phyloP scores from a whole-genome alignment of 2,888 invertebrate genomes.

The Drosophila phalerata region DNA sequence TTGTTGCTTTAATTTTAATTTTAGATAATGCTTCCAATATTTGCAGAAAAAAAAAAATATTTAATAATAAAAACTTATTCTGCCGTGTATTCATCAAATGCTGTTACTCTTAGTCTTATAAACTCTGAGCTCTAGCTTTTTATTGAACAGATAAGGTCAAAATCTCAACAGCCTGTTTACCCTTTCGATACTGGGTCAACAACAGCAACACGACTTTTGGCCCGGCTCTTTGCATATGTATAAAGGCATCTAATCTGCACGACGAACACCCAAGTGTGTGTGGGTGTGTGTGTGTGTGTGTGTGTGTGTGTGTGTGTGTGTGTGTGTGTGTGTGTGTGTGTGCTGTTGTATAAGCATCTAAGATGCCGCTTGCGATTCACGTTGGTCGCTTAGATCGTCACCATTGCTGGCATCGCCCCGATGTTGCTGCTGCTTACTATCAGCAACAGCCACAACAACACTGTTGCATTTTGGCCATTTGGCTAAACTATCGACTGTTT shows the following conservation, averaged over 20 bases:
- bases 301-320: constrained; percentile 37
- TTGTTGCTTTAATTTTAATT: too few relatives aligned
- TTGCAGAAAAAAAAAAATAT: too few relatives aligned
- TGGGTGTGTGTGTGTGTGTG: constrained; percentile 34
- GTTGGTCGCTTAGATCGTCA: constrained; percentile 76
- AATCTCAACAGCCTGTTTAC: neutral
- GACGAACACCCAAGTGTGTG: constrained; percentile 36
- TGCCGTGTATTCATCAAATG: too few relatives aligned
- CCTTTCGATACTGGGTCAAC: neutral
- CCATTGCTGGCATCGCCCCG: constrained; percentile 63
- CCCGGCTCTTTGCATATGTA: constrained; percentile 74
- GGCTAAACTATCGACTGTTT: constrained; percentile 53
- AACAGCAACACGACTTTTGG: constrained; percentile 61
- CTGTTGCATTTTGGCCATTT: constrained; percentile 54
- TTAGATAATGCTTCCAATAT: too few relatives aligned
- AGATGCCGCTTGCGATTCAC: constrained; percentile 76
- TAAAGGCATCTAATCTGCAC: constrained; percentile 74
- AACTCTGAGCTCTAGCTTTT: too few relatives aligned
- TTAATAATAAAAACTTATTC: too few relatives aligned
- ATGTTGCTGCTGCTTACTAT: constrained; percentile 44
- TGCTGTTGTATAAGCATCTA: constrained; percentile 70
- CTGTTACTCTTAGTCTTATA: neutral
- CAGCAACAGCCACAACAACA: constrained; percentile 17
- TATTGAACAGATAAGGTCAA: too few relatives aligned
- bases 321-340: constrained; percentile 40